These are phyloP conservation scores for Nemapogon koenigi DNA, from an alignment of 2,888 invertebrate species.

Conservation along the genomic window DNA sequence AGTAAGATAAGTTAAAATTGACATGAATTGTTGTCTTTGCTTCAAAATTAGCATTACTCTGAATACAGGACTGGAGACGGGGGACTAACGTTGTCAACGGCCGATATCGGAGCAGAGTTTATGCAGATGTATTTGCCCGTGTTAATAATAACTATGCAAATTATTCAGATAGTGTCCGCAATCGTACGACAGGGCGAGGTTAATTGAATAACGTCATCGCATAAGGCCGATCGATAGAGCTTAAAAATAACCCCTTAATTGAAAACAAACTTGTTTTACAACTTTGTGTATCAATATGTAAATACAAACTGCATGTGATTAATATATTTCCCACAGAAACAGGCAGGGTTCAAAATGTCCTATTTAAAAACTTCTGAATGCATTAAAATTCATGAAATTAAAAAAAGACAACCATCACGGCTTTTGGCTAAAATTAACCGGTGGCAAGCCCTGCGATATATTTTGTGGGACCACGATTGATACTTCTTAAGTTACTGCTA, in stretches of 20 bases:
- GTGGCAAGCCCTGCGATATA: no score
- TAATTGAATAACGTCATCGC: slow-evolving; percentile 11
- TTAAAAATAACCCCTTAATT: slow-evolving; percentile 4
- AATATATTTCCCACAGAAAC: no score
- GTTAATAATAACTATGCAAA: slow-evolving; percentile 65
- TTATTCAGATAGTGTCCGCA: slow-evolving; percentile 38
- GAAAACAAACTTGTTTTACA: slow-evolving; percentile 1
- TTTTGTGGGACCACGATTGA: no score
- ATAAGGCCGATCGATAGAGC: neutral
- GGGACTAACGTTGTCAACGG: slow-evolving; percentile 39
- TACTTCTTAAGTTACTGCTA: no score
- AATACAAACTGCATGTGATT: no score
- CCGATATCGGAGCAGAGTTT: slow-evolving; percentile 27
- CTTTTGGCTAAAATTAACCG: no score
- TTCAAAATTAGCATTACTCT: slow-evolving; percentile 13
- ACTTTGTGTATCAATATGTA: no score
- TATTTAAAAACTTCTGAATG: no score
- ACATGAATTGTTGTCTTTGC: slow-evolving; percentile 5
- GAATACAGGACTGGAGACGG: slow-evolving; percentile 6
- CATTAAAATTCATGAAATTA: no score
- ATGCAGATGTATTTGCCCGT: slow-evolving; percentile 45
- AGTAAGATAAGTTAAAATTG: no score
- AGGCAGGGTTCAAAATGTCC: no score
- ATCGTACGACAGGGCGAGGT: slow-evolving; percentile 9
- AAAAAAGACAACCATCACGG: no score